phyloP scores from a whole-genome alignment of 1,140 invertebrate genomes.

The Drosophila santomea region DNA sequence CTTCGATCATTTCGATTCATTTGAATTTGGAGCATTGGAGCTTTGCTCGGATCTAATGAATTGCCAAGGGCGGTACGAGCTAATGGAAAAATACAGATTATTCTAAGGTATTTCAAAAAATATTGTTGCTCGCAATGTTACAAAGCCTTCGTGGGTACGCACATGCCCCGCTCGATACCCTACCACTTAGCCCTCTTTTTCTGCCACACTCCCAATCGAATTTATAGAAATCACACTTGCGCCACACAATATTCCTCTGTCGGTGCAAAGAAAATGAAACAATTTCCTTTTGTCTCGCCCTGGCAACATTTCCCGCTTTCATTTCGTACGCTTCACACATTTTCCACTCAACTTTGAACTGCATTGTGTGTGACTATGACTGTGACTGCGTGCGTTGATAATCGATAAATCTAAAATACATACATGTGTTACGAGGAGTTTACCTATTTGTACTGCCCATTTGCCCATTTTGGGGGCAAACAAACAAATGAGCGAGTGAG shows the following conservation, averaged over 20 bases:
- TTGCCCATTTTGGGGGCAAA: constrained; percentile 49
- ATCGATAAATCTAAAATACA: constrained; percentile 70
- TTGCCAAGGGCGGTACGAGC: constrained; percentile 5
- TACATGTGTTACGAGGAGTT: constrained; percentile 18
- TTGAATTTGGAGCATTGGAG: constrained; percentile 41
- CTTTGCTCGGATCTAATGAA: not conserved
- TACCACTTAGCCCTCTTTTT: constrained; percentile 10
- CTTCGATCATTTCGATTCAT: constrained; percentile 16
- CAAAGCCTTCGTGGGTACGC: not conserved
- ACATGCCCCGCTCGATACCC: not conserved
- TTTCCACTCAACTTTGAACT: constrained; percentile 42
- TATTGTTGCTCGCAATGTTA: not conserved
- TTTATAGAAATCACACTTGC: constrained; percentile 54
- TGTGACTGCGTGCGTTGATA: constrained; percentile 54
- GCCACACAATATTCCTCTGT: constrained; percentile 13
- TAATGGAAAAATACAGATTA: not conserved
- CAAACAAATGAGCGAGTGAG: constrained; percentile 60
- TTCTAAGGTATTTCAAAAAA: not conserved
- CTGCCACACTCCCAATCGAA: constrained; percentile 14
- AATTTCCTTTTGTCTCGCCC: constrained; percentile 65
- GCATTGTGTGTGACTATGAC: constrained; percentile 19
- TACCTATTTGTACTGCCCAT: constrained; percentile 62
- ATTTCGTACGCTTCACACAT: constrained; percentile 38
- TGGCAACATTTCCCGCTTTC: constrained; percentile 23
- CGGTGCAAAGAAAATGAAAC: constrained; percentile 46